A percentile compares a stretch with the other conserved stretches of the same genome.
Conservation (phyloP, 2,797 vertebrate genomes). For the Nyctibius grandis region DNA sequence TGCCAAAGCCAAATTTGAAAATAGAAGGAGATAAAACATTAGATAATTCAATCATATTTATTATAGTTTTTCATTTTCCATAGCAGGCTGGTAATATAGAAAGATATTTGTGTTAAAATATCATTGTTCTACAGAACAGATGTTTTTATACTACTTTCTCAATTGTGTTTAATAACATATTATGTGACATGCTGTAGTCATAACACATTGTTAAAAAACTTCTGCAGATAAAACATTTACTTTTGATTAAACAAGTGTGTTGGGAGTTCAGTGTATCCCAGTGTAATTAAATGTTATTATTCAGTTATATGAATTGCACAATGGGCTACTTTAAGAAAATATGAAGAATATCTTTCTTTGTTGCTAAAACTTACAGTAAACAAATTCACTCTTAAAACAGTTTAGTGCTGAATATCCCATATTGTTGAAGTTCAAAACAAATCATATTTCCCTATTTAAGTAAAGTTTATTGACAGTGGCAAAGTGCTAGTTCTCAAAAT, state of each 20-base stretch:
- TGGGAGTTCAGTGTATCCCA: neutral
- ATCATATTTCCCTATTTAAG: neutral
- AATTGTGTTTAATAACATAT: neutral
- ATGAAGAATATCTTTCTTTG: neutral
- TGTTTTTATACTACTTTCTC: slow-evolving; percentile 13
- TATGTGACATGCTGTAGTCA: neutral
- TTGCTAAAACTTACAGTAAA: neutral
- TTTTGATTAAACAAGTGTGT: slow-evolving; percentile 31
- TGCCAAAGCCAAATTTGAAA: slow-evolving; percentile 4
- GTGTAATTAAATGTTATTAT: neutral
- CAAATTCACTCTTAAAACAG: neutral
- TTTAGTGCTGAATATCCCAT: neutral
- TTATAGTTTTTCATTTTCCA: neutral
- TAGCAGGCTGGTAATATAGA: neutral
- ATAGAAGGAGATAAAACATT: neutral
- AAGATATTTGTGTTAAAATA: neutral
- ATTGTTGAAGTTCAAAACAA: neutral
- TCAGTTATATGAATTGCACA: neutral
- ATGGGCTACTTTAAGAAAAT: neutral
- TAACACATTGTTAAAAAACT: slow-evolving; percentile 1
- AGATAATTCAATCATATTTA: neutral
- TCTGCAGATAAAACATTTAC: neutral
- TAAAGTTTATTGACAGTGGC: neutral
- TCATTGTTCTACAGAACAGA: neutral
- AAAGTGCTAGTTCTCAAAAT: neutral